Conservation (phyloP, 2,888 invertebrate genomes). For the Chouioia cunea region DNA sequence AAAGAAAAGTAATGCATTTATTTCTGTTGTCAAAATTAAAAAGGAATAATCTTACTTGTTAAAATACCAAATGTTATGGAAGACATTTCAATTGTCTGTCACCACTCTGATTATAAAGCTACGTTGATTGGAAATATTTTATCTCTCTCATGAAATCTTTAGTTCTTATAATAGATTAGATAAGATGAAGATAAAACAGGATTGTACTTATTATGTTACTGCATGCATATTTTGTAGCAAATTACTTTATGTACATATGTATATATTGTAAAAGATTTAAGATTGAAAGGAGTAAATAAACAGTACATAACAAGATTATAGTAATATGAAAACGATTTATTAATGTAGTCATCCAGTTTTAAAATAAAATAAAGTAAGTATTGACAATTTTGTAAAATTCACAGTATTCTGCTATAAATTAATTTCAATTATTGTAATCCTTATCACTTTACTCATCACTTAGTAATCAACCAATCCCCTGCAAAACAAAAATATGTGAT, state of each 20-base stretch:
- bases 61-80: conserved; percentile 59
- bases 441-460: conserved; percentile 45
- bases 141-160: neutral
- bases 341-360: conserved; percentile 33
- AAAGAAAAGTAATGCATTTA: conserved; percentile 1
- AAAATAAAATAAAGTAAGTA: conserved; percentile 41
- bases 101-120: neutral
- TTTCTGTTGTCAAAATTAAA: conserved; percentile 4
- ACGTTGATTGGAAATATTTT: no score
- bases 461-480: conserved; percentile 66
- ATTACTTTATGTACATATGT: neutral
- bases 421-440: conserved; percentile 23
- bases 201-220: no score
- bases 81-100: conserved; percentile 51
- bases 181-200: conserved; percentile 10
- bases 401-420: conserved; percentile 42
- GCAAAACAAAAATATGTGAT: conserved; percentile 49
- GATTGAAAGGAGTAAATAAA: neutral
- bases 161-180: conserved; percentile 6
- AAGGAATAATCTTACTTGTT: conserved; percentile 54
- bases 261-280: conserved; percentile 7
- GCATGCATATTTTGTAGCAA: neutral
- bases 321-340: conserved; percentile 44
- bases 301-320: neutral
- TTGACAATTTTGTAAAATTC: conserved; percentile 40